Evolutionary conservation across 2,797 vertebrate genomes (phyloP), one percentile per base, ranked within the genome.

Genomic region (Holocentrus rufus): DNA sequence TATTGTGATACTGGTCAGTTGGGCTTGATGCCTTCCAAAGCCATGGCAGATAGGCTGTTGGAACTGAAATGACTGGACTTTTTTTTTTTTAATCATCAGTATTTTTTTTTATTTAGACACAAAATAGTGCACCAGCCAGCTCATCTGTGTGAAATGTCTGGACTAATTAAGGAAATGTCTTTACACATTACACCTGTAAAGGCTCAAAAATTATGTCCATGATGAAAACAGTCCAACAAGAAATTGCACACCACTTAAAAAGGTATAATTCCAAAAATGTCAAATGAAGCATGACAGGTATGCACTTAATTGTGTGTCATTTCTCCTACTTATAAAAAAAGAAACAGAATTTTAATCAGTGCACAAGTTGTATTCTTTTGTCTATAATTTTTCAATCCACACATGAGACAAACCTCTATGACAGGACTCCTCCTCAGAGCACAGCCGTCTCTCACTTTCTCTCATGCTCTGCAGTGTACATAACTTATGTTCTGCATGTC

Each of bases 1-100:
- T 69, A 77, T 82, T 86, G 74, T 82, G 80, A 72, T 63, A 76
- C 64, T 42, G 80, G 80, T 79, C 85, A 87, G 59, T 61, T 53
- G 69, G 66, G 61, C 65, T 66, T 53, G 64, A 73, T 80, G 67
- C 76, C 65, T 65, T 81, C 82, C 49, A 61, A 59, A 49, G 52
- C 42, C 39, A 7, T 25, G 14, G 76, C 81, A 84, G 80, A 89
- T 82, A 77, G 69, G 52, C 59, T 62, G 47, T 10, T 14, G 57
- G 65, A 66, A 59, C 58, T 34, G 22, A 74, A 87, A 82, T 69
- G 39, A 75, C 20, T 15, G 1, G 15, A 7, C 4, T 65, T 72
- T 65, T 17, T 8, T 7, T 65, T 72, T 65, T 13, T 7, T 7
- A 36, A 36, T 36, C n/a, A n/a, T n/a, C n/a, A n/a, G n/a, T 56